These are phyloP conservation scores for Nothoprocta perdicaria DNA, from an alignment of 2,113 vertebrate species.

Conservation along the genomic window DNA sequence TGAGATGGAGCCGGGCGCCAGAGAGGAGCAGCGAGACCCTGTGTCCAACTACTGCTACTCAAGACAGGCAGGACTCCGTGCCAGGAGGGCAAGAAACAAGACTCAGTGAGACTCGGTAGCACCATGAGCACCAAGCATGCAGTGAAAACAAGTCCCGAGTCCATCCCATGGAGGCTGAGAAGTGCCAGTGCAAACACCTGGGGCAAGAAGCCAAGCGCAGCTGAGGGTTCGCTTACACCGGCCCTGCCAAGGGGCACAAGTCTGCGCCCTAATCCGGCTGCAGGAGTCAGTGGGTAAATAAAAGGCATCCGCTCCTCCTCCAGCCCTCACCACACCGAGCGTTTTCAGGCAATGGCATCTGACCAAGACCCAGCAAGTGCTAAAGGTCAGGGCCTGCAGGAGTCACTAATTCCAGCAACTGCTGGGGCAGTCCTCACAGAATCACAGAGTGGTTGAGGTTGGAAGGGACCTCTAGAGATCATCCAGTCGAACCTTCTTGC, in stretches of 20 bases:
- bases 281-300: background rate
- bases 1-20: background rate
- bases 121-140: background rate
- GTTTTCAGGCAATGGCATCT: accelerated
- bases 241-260: background rate
- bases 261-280: background rate
- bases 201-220: background rate
- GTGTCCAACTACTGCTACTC: background rate
- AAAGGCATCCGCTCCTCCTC: background rate
- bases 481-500: too few relatives aligned
- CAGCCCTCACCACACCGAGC: accelerated
- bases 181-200: accelerated
- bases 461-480: too few relatives aligned
- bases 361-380: background rate
- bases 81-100: background rate
- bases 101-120: background rate
- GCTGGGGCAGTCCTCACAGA: too few relatives aligned
- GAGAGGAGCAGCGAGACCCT: background rate
- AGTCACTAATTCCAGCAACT: background rate
- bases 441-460: too few relatives aligned
- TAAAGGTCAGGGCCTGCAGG: conserved; percentile 31
- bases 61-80: background rate
- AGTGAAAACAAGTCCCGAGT: background rate
- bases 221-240: background rate
- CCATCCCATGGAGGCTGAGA: accelerated